Evolutionary conservation across 2,113 vertebrate species (phyloP).

Genomic region (Indicator indicator): DNA sequence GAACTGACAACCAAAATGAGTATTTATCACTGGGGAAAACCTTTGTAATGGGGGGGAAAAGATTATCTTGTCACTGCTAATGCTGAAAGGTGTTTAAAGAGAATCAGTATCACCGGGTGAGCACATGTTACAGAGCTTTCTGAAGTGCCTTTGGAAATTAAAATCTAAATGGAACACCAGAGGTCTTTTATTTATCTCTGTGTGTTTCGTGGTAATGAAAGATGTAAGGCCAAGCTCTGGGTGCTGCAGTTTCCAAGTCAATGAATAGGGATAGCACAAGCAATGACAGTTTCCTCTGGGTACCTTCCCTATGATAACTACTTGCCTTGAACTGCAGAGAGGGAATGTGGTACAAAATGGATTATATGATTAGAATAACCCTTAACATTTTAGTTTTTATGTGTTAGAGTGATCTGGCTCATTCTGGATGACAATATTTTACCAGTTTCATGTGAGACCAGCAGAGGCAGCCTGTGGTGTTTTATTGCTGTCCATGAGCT

Average conservation of each 20-base stretch:
- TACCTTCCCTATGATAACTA: not conserved
- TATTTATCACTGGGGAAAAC: not conserved
- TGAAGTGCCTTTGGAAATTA: conserved; percentile 10
- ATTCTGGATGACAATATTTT: not conserved
- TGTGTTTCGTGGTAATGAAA: not conserved
- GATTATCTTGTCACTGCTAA: not conserved
- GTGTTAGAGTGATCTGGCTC: not conserved
- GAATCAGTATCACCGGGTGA: not conserved
- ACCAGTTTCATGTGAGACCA: not conserved
- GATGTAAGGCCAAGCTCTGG: not conserved
- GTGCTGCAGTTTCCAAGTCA: not conserved
- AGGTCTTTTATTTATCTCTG: not conserved
- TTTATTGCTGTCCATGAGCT: not conserved
- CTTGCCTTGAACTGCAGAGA: not conserved
- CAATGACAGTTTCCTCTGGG: not conserved
- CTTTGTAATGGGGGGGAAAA: conserved; percentile 14
- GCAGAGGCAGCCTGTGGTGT: not conserved
- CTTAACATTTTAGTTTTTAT: not conserved
- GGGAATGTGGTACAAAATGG: not conserved
- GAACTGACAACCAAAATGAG: not conserved
- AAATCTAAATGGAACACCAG: conserved; percentile 9
- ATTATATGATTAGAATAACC: not conserved
- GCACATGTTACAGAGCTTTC: not conserved
- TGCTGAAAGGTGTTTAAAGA: conserved; percentile 6
- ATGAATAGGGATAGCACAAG: not conserved